Conservation (phyloP, 2,113 vertebrate genomes). For the Vulpes ferrilata region DNA sequence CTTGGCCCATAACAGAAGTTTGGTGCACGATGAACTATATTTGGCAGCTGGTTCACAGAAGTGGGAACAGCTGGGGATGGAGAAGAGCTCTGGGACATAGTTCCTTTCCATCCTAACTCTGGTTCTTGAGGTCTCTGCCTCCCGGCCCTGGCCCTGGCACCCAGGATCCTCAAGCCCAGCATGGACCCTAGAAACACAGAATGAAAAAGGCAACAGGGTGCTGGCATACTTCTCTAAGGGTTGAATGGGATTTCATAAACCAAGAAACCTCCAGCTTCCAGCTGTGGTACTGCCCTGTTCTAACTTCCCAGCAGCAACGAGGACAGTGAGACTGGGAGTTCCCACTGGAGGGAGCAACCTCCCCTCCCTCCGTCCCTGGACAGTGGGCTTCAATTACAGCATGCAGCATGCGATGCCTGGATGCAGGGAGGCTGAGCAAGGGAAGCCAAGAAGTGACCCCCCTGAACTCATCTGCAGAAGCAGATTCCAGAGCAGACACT, state of each 20-base stretch:
- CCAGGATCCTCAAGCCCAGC: not conserved
- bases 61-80: not conserved
- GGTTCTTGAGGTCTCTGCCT: not conserved
- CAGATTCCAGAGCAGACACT: constrained; percentile 66
- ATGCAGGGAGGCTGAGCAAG: constrained; percentile 53
- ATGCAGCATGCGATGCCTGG: constrained; percentile 38
- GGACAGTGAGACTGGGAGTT: constrained; percentile 50
- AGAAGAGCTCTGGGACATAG: not conserved
- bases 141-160: not conserved
- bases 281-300: constrained; percentile 23
- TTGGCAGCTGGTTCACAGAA: not conserved
- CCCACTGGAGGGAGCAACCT: constrained; percentile 35
- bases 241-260: constrained; percentile 16
- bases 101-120: not conserved
- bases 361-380: constrained; percentile 62
- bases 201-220: not conserved
- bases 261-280: not conserved
- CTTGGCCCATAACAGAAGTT: not conserved
- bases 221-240: constrained; percentile 3
- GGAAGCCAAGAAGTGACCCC: constrained; percentile 73
- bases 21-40: accelerated
- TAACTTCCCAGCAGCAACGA: not conserved
- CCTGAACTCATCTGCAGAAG: constrained; percentile 70
- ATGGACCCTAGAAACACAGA: not conserved
- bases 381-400: constrained; percentile 78